Evolutionary conservation across 2,888 invertebrate species (phyloP).

Genomic region (Leptinotarsa haldemani): DNA sequence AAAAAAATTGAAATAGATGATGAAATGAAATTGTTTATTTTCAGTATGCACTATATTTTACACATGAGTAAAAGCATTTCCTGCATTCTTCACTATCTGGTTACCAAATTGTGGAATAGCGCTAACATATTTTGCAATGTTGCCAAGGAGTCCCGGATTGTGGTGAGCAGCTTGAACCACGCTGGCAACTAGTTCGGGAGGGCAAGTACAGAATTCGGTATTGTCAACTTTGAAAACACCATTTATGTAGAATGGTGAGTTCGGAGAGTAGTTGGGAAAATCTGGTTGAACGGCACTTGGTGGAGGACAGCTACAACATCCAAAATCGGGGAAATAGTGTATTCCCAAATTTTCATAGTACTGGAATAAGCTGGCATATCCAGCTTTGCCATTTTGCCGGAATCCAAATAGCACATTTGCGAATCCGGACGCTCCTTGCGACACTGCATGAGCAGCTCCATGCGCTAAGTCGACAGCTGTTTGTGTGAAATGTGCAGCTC

Average conservation of each 20-base stretch:
- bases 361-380: not conserved
- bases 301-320: not conserved
- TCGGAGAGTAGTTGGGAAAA: not conserved
- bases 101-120: not conserved
- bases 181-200: not conserved
- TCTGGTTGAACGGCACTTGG: not conserved
- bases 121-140: not conserved
- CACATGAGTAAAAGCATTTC: not conserved
- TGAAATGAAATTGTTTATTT: too few relatives aligned
- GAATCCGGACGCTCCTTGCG: not conserved
- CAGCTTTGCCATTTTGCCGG: not conserved
- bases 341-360: not conserved
- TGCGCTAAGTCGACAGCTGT: not conserved
- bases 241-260: not conserved
- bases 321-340: not conserved
- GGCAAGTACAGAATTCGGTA: not conserved
- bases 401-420: not conserved
- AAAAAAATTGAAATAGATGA: too few relatives aligned
- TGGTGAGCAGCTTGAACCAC: not conserved
- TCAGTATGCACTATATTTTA: not conserved
- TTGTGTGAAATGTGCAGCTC: not conserved
- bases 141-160: not conserved
- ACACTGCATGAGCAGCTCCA: not conserved
- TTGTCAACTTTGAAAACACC: not conserved
- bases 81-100: not conserved